Base-by-base conservation (phyloP, 37 sponge, comb jelly and placozoan species). In the Diacarnus erythraeanus region DNA sequence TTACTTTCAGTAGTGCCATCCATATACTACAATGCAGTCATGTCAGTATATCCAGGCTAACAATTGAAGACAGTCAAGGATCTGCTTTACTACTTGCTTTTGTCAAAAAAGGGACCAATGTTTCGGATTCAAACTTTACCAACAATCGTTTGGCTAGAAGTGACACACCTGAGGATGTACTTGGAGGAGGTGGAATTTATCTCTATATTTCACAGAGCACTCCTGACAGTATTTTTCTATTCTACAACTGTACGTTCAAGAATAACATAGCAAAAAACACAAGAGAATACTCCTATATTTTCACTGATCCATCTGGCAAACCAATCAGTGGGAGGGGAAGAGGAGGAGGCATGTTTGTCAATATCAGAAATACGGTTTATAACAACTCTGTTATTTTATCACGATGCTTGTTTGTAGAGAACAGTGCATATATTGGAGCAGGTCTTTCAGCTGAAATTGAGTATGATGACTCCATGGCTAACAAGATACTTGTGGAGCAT, bases 381-480 rank as follows among this genome's bases (percentile, higher is more conserved):
- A 17, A 31, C 5, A 57, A 58, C 18, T 18, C 47, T 75, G 36
- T 57, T 18, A 29, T 25, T 6, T 2, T 77, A 23, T 58, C 64
- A 1, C 10, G 26, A 8, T 77, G 64, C 43, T 23, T 5, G 4
- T 75, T 75, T 30, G 9, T 9, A 12, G 38, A 77, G 1, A 77
- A 77, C 31, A 25, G 39, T 21, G 77, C 65, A n/a, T 64, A 39
- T 63, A 10, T 77, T 10, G 77, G 77, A 40, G 64, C 43, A 21
- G 77, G 77, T 40, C 77, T 77, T 2, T 58, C 77, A 1, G 26
- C 60, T 35, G 22, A 77, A 1, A 12, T 77, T 3, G 29, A 38
- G 27, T 17, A 17, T 38, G 26, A 39, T 40, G 42, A 15, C 15
- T 3, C 22, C n/a, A n/a, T n/a, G 8, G n/a, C 60, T 44, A 77